phyloP scores from a whole-genome alignment of 1,140 invertebrate species.

The Scylla paramamosain region DNA sequence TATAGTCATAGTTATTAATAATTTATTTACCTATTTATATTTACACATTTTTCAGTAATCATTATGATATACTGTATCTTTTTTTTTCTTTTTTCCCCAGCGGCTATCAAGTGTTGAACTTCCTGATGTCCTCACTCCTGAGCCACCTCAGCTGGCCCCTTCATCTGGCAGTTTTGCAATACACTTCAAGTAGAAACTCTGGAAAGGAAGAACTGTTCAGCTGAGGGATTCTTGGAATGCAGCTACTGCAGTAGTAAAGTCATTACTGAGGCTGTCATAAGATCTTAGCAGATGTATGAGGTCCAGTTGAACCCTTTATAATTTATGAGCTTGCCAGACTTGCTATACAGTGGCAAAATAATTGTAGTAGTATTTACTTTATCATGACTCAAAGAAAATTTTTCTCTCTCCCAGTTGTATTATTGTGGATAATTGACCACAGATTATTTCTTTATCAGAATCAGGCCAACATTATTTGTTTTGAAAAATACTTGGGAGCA shows the following conservation, averaged over 20 bases:
- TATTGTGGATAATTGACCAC: no score
- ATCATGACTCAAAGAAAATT: no score
- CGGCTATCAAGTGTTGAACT: conserved; percentile 74
- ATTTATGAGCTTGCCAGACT: not conserved
- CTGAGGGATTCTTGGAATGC: not conserved
- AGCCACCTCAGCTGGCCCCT: conserved; percentile 62
- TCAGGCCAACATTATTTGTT: no score
- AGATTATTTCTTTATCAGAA: no score
- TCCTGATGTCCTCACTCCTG: conserved; percentile 73
- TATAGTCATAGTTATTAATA: no score
- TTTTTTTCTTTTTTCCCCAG: conserved; percentile 30
- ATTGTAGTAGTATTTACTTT: no score
- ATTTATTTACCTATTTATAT: no score
- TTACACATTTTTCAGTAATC: no score
- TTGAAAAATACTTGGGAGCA: no score
- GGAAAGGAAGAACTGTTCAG: not conserved
- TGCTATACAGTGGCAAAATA: not conserved
- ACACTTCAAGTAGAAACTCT: conserved; percentile 59
- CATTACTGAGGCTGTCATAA: not conserved
- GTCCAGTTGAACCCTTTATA: not conserved
- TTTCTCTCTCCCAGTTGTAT: no score
- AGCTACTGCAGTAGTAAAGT: not conserved
- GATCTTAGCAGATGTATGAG: not conserved
- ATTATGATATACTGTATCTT: no score
- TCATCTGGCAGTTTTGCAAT: conserved; percentile 52